Conservation (phyloP, 1,140 invertebrate genomes). For the Diorhabda carinulata region DNA sequence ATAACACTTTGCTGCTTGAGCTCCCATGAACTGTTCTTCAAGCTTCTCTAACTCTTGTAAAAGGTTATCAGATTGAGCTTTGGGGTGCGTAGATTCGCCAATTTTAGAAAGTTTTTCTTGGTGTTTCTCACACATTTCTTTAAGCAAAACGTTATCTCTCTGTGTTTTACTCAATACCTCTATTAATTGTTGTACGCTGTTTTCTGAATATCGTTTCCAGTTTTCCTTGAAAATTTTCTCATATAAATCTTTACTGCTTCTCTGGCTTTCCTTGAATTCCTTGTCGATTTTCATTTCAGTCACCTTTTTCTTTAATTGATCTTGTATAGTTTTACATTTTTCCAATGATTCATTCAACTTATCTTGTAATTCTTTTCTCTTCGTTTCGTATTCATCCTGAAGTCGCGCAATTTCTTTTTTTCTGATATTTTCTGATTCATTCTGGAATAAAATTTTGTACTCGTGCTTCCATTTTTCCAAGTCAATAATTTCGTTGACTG, state of each 20-base stretch:
- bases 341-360: constrained; percentile 48
- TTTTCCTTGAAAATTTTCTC: constrained; percentile 33
- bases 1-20: constrained; percentile 50
- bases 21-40: constrained; percentile 51
- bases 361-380: constrained; percentile 44
- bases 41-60: constrained; percentile 50
- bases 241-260: constrained; percentile 23
- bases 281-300: constrained; percentile 32
- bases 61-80: constrained; percentile 49
- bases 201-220: constrained; percentile 25
- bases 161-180: constrained; percentile 41
- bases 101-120: constrained; percentile 44
- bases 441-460: constrained; percentile 51
- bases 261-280: constrained; percentile 27
- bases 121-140: constrained; percentile 44
- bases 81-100: constrained; percentile 47
- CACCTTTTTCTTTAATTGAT: constrained; percentile 31
- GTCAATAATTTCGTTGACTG: constrained; percentile 52
- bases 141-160: constrained; percentile 48
- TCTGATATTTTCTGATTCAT: constrained; percentile 46
- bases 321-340: constrained; percentile 33
- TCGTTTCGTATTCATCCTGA: constrained; percentile 24
- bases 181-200: constrained; percentile 24
- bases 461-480: constrained; percentile 54
- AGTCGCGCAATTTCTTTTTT: constrained; percentile 32